A percentile compares a stretch with the other conserved stretches of the same genome.
These are phyloP conservation scores for Globodera rostochiensis DNA, from an alignment of 1,140 invertebrate species.

Conservation along the genomic window DNA sequence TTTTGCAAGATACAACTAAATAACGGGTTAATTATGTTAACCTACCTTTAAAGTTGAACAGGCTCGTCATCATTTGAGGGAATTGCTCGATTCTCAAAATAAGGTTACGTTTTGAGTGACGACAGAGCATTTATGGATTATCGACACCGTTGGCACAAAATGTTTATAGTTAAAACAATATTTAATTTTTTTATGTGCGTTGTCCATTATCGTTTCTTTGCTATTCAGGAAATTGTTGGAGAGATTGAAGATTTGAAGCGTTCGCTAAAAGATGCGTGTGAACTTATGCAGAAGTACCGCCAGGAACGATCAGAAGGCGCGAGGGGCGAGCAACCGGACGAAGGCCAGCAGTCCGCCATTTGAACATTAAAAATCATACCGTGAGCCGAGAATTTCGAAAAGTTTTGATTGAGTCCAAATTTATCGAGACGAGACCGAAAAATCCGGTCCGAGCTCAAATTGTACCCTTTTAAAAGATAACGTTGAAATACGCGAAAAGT, in stretches of 20 bases:
- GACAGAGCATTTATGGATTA: no score
- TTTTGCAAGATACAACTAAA: no score
- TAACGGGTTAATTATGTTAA: background rate
- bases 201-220: background rate
- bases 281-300: conserved; percentile 32
- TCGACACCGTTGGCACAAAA: no score
- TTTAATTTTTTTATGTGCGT: no score
- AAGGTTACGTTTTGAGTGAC: background rate
- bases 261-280: conserved; percentile 48
- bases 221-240: conserved; percentile 42
- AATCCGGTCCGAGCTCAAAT: no score
- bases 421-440: no score
- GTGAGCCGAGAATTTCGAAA: no score
- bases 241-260: conserved; percentile 58
- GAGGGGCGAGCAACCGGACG: background rate
- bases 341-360: background rate
- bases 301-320: conserved; percentile 35
- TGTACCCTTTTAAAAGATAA: no score
- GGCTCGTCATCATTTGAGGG: background rate
- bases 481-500: no score
- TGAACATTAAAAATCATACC: no score
- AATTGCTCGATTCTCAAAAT: conserved; percentile 7
- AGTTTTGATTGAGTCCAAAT: no score
- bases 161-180: no score
- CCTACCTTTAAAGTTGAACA: background rate